Conservation (phyloP, 1,140 invertebrate species). For the Trissolcus basalis region DNA sequence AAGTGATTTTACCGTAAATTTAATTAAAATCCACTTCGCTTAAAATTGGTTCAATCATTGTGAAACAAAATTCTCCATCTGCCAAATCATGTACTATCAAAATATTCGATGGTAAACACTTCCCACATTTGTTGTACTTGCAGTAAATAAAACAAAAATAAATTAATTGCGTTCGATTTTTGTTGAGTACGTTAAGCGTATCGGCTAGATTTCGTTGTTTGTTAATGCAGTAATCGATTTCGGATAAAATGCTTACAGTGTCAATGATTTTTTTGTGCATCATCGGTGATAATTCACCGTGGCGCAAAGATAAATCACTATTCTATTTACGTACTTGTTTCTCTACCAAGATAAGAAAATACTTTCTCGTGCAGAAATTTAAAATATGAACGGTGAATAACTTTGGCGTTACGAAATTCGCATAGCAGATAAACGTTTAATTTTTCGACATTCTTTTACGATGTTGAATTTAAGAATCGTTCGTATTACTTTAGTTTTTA, state of each 20-base stretch:
- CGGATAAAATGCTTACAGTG: constrained; percentile 1
- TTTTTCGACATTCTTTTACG: background rate
- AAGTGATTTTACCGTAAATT: no score
- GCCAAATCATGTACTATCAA: no score
- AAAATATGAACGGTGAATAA: constrained; percentile 23
- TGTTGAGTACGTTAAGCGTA: constrained; percentile 22
- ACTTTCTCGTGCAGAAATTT: constrained; percentile 20
- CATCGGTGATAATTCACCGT: constrained; percentile 22
- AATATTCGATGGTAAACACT: no score
- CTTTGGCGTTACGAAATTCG: constrained; percentile 1
- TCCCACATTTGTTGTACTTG: no score
- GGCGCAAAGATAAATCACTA: constrained; percentile 15
- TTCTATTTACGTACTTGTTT: constrained; percentile 26
- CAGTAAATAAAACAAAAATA: no score
- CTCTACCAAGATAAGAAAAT: constrained; percentile 22
- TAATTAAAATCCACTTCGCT: no score
- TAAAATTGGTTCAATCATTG: no score
- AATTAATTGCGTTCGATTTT: constrained; percentile 48
- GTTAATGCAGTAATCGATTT: constrained; percentile 35
- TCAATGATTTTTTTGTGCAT: constrained; percentile 25
- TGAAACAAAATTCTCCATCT: constrained; percentile 4
- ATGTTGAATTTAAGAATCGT: background rate
- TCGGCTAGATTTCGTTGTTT: constrained; percentile 15
- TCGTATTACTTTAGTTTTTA: background rate
- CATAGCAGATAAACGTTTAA: constrained; percentile 2